Conservation (phyloP, 1,140 invertebrate genomes). For the Ericerus pela region DNA sequence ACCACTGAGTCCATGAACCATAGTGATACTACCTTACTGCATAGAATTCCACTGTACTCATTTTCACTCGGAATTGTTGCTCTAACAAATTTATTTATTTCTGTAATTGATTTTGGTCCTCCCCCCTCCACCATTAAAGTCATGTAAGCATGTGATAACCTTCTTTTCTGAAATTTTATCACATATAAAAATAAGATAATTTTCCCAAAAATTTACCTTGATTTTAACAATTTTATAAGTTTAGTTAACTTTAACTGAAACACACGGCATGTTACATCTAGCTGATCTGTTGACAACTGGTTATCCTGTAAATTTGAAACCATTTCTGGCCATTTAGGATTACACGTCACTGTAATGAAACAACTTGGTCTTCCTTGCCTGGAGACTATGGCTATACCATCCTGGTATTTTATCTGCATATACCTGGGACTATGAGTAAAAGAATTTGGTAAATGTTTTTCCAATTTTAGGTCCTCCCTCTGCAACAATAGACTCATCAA, state of each 20-base stretch:
- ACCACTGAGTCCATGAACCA: constrained; percentile 30
- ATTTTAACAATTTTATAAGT: constrained; percentile 16
- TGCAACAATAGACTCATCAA: not conserved
- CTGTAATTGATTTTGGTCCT: constrained; percentile 18
- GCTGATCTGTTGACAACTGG: not conserved
- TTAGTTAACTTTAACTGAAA: constrained; percentile 17
- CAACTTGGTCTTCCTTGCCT: constrained; percentile 11
- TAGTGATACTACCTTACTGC: constrained; percentile 27
- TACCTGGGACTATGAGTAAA: constrained; percentile 8
- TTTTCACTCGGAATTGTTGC: not conserved
- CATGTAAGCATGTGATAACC: constrained; percentile 11
- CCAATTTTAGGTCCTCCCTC: not conserved
- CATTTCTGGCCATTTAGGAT: constrained; percentile 15
- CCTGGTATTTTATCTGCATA: constrained; percentile 13
- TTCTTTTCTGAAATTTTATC: constrained; percentile 33
- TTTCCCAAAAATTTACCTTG: not conserved
- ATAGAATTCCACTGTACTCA: not conserved
- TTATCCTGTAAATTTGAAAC: not conserved
- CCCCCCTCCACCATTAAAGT: not conserved
- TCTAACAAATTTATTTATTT: constrained; percentile 7
- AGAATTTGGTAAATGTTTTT: constrained; percentile 5
- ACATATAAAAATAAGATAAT: constrained; percentile 25
- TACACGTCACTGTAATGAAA: constrained; percentile 16
- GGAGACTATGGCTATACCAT: constrained; percentile 13
- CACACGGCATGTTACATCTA: constrained; percentile 8